Evolutionary conservation across 2,113 vertebrate genomes (phyloP), one percentile per base, ranked within the genome.

Genomic region (Macquaria ambigua): DNA sequence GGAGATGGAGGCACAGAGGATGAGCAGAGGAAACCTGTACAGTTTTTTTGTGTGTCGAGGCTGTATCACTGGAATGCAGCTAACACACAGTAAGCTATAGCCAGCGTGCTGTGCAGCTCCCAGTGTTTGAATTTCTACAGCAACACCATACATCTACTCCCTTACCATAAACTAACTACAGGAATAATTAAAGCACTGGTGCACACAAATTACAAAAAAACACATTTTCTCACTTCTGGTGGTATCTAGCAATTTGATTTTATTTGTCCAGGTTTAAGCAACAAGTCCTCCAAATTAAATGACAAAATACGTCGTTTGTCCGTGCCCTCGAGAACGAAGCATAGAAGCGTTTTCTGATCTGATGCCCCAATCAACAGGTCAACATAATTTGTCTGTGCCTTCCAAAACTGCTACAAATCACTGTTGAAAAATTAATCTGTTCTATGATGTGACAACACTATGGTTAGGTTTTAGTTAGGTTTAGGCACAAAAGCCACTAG

Each of bases 11-110:
- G 74, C 23, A 48, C 7, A 41, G 85, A 55, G 71, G 69, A 81
- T 37, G 64, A 62, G 73, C 74, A 83, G 43, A 77, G 50, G 74
- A 62, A 87, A 79, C 70, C 85, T 50, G 63, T 50, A n/a, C 63
- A 62, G 15, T 68, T 77, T 74, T 74, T 84, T 74, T 50, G 55
- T 74, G 53, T 69, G 70, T 77, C 56, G 31, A 21, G 6, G 53
- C 39, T 78, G 59, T 70, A 67, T 82, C 58, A 48, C 31, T 80
- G 61, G 63, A 83, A 59, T 85, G 82, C 62, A 84, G 81, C 76
- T 50, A 89, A 77, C 72, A 11, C 10, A 43, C 43, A 43, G 8
- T 43, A 43, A 43, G 43, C 43, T 10, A 1, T 43, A 8, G 43
- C 43, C 43, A 11, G 43, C 43, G 1, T 18, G 31, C n/a, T 74